Conservation (phyloP, 2,113 vertebrate species). For the Serinus canaria region DNA sequence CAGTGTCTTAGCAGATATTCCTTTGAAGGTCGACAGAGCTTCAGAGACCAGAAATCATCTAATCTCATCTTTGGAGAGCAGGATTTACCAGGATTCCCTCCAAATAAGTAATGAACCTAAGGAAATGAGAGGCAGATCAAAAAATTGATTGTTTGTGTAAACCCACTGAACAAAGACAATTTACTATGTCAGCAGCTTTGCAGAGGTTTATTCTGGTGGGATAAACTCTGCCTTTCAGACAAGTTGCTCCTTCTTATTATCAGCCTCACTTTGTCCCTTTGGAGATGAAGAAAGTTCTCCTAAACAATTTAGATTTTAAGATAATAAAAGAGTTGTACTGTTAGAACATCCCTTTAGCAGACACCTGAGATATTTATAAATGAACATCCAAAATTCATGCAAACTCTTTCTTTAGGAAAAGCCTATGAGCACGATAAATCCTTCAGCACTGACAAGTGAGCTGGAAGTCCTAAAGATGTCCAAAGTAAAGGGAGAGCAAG, state of each 20-base stretch:
- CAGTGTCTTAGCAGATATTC: slow-evolving; percentile 97
- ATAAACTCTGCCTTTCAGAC: neutral
- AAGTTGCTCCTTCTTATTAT: neutral
- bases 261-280: neutral
- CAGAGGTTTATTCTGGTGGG: neutral
- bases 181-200: neutral
- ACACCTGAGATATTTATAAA: neutral
- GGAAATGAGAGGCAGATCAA: slow-evolving; percentile 34
- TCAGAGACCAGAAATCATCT: slow-evolving; percentile 98
- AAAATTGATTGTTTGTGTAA: neutral
- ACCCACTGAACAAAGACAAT: neutral
- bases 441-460: neutral
- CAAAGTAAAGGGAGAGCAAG: neutral
- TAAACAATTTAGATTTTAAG: neutral
- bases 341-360: neutral
- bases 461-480: neutral
- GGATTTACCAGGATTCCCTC: slow-evolving; percentile 97
- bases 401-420: neutral
- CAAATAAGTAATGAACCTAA: slow-evolving; percentile 98
- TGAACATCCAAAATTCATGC: neutral
- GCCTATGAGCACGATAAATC: neutral
- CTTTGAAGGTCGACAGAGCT: slow-evolving; percentile 96
- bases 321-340: neutral
- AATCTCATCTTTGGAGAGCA: slow-evolving; percentile 98
- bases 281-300: neutral